A percentile compares a stretch with the other conserved stretches of the same genome.
Evolutionary conservation across 2,888 invertebrate genomes (phyloP).

Genomic region (Drosophila mimetica): DNA sequence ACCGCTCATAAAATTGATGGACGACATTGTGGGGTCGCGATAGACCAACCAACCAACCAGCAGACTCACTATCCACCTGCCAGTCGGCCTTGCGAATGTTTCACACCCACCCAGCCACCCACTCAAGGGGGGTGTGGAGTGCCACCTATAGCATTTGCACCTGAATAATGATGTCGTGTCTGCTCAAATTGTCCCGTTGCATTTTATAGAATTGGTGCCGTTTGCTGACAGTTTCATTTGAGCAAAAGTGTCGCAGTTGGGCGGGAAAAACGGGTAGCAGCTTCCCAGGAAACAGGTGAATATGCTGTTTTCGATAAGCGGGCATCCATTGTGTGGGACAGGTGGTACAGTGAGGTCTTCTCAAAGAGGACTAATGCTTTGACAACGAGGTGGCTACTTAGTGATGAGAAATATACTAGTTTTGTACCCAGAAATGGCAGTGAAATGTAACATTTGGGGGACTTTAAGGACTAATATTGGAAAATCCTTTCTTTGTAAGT

Average conservation of each 20-base stretch:
- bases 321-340: constrained; percentile 7
- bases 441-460: neutral
- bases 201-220: constrained; percentile 21
- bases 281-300: constrained; percentile 38
- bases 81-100: constrained; percentile 27
- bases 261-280: constrained; percentile 1
- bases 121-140: neutral
- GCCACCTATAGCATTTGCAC: constrained; percentile 54
- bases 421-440: neutral
- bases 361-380: neutral
- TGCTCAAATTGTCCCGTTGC: constrained; percentile 42
- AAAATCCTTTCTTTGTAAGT: no score
- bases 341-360: constrained; percentile 6
- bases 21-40: constrained; percentile 37
- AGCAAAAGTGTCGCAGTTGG: constrained; percentile 21
- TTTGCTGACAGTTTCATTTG: constrained; percentile 62
- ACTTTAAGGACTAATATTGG: no score
- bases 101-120: constrained; percentile 10
- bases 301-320: constrained; percentile 41
- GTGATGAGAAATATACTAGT: neutral
- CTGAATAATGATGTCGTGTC: constrained; percentile 48
- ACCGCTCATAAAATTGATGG: constrained; percentile 46
- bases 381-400: neutral
- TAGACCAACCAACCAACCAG: neutral
- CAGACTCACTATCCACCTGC: constrained; percentile 5